Percentiles rank a stretch among this genome's conserved stretches.
These are phyloP conservation scores for Condylura cristata DNA, from an alignment of 2,113 vertebrate species.

Conservation along the genomic window DNA sequence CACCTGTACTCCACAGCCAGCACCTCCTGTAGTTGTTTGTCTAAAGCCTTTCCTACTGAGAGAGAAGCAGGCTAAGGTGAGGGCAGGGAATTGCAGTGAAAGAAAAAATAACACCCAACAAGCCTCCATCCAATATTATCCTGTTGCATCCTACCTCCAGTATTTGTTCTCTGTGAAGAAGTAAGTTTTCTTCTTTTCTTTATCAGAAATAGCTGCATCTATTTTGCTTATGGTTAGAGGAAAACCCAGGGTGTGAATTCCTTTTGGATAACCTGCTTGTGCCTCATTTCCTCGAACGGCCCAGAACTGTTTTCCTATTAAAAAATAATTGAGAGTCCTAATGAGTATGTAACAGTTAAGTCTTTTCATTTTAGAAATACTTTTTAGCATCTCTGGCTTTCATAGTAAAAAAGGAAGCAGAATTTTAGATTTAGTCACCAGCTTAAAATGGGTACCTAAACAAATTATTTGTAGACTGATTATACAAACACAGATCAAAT, in stretches of 20 bases:
- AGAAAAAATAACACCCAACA: background rate
- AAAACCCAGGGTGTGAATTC: conserved; percentile 87
- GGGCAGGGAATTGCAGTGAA: background rate
- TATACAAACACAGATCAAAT: background rate
- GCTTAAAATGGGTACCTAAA: background rate
- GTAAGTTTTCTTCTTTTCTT: conserved; percentile 86
- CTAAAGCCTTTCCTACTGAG: background rate
- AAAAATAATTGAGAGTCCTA: background rate
- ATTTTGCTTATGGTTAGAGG: conserved; percentile 85
- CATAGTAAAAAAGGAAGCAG: background rate
- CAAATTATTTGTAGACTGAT: background rate
- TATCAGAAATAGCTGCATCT: conserved; percentile 87
- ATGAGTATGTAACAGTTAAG: background rate
- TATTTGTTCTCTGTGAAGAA: conserved; percentile 88
- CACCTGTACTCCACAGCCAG: background rate
- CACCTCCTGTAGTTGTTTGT: background rate
- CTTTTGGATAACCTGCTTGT: conserved; percentile 87
- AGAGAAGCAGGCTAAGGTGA: too few relatives aligned
- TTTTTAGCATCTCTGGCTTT: background rate
- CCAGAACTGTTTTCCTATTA: conserved; percentile 89
- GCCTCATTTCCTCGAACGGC: conserved; percentile 85
- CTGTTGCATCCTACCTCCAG: conserved; percentile 86
- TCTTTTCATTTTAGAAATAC: background rate
- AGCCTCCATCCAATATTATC: background rate
- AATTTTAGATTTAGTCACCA: background rate